Evolutionary conservation across 92 coral and sea anemone genomes (phyloP), one percentile per base, ranked within the genome.

Genomic region (Phenganax marumi): DNA sequence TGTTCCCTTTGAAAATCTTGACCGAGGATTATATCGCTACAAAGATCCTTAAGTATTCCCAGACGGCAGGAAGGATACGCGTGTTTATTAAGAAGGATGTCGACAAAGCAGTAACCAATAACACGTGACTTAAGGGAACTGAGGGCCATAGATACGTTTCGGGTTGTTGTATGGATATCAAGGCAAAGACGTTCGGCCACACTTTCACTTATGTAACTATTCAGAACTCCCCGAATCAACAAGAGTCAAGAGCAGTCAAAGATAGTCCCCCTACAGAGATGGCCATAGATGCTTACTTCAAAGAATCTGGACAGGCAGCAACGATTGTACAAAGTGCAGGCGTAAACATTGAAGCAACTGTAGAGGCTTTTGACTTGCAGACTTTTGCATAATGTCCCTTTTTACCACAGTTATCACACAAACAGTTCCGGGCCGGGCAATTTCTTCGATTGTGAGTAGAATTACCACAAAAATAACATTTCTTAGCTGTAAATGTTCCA

Each of bases 361-460:
- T 52, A 49, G 68, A 47, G 52, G 24, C 43, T 23, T 75, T 75
- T 75, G 81, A 50, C 71, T 56, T 58, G 33, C 82, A 77, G 51
- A 53, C 82, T 77, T 77, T 22, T 56, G 71, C 82, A 77, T 77
- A 77, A 57, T 77, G 82, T 22, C 82, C 82, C 48, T 77, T 77
- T 77, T 77, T 56, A 16, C 52, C 82, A 17, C 82, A 77, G 51
- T 58, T 77, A 12, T 77, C 65, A 25, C 82, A 77, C 47, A 39
- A 53, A 14, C n/a, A 77, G 26, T 77, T 77, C 39, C 82, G 49
- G 24, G 68, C 82, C 16, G 82, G 82, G 50, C 72, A 77, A 39
- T 57, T 77, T 77, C 24, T 65, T 66, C 82, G 52, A 24, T 14
- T 77, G 68, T 56, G 82, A 77, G 56, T 22, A 21, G 82, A 25